Conservation (phyloP, 1,140 invertebrate genomes). For the Holcopasites calliopsidis region DNA sequence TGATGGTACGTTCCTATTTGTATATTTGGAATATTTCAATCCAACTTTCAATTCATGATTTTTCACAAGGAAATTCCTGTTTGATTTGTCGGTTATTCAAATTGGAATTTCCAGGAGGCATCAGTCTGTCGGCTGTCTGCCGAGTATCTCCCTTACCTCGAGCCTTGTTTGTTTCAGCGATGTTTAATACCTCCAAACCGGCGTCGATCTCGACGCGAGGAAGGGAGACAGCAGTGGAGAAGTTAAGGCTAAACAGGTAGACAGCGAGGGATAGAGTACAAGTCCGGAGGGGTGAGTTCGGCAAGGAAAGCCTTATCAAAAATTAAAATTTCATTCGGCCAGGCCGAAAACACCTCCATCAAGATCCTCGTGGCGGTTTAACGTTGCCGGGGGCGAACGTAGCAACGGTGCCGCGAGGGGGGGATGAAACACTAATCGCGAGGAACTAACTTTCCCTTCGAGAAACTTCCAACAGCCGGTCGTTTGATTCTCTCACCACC, state of each 20-base stretch:
- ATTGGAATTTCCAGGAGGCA: slow-evolving; percentile 48
- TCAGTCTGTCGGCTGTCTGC: slow-evolving; percentile 6
- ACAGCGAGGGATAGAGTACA: slow-evolving; percentile 15
- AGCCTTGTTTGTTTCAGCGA: slow-evolving; percentile 44
- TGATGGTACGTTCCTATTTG: slow-evolving; percentile 32
- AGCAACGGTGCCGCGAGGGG: slow-evolving; percentile 6
- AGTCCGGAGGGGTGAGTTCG: slow-evolving; percentile 44
- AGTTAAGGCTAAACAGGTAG: not conserved
- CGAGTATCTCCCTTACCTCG: slow-evolving; percentile 21
- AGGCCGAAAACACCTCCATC: slow-evolving; percentile 58
- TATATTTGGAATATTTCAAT: no score
- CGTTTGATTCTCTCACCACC: not conserved
- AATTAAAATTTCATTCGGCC: slow-evolving; percentile 78
- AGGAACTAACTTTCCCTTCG: slow-evolving; percentile 64
- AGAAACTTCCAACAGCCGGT: slow-evolving; percentile 40
- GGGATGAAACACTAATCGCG: slow-evolving; percentile 58
- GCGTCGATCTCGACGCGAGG: slow-evolving; percentile 24
- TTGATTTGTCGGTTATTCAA: no score
- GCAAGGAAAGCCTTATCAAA: slow-evolving; percentile 72
- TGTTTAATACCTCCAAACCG: slow-evolving; percentile 73
- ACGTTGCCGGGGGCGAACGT: slow-evolving; percentile 44
- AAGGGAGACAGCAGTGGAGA: not conserved
- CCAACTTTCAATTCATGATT: no score
- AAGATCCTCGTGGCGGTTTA: slow-evolving; percentile 46
- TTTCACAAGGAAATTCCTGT: no score